phyloP scores from a whole-genome alignment of 1,140 invertebrate genomes.

The Panonychus citri region DNA sequence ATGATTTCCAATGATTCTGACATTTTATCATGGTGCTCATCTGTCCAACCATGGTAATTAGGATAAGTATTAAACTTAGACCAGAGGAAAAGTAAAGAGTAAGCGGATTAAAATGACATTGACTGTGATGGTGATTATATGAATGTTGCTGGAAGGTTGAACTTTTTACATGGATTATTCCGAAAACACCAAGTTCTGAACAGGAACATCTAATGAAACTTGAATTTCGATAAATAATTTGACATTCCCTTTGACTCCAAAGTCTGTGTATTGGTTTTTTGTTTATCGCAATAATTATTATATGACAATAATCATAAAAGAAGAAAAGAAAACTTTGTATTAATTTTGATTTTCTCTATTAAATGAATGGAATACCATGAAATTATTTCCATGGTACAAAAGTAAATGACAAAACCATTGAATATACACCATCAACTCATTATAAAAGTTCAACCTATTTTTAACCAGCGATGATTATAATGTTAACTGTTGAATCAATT shows the following conservation, averaged over 20 bases:
- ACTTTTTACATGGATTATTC: background rate
- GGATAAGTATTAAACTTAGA: background rate
- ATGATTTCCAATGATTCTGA: slow-evolving; percentile 2
- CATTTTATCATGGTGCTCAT: background rate
- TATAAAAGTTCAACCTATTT: no score
- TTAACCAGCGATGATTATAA: no score
- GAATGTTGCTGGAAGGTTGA: background rate
- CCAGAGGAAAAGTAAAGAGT: background rate
- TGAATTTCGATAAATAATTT: background rate
- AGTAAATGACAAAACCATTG: no score
- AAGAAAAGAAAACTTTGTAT: no score
- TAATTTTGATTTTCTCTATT: no score
- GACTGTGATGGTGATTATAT: background rate
- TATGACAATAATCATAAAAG: no score
- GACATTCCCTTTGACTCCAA: background rate
- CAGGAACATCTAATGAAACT: slow-evolving; percentile 1
- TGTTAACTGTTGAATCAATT: no score
- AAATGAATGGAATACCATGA: no score
- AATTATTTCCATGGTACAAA: no score
- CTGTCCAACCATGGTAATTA: slow-evolving; percentile 1
- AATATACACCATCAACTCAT: no score
- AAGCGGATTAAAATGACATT: background rate
- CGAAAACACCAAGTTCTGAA: slow-evolving; percentile 3
- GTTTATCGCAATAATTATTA: no score
- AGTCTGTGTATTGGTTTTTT: no score